Evolutionary conservation across 1,140 invertebrate genomes (phyloP).

Genomic region (Drosophila santomea): DNA sequence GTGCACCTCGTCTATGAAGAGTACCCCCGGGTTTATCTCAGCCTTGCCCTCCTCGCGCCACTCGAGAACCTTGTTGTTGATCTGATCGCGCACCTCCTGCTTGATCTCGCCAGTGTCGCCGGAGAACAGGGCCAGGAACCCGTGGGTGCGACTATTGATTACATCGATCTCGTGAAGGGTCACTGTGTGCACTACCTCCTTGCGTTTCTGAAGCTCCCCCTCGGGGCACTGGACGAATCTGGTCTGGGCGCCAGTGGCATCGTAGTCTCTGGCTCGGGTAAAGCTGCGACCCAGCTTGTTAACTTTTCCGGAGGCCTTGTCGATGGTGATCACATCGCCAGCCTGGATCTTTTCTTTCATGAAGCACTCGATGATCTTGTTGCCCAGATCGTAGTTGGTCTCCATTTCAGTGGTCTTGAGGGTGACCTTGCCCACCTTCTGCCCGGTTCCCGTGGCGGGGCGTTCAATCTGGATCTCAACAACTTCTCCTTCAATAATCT

Average conservation of each 20-base stretch:
- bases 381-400: slow-evolving; percentile 98
- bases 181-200: slow-evolving; percentile 99
- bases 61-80: slow-evolving; percentile 98
- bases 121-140: slow-evolving; percentile 98
- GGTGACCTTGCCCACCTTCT: slow-evolving; percentile 96
- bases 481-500: slow-evolving; percentile 99
- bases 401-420: slow-evolving; percentile 99
- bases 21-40: slow-evolving; percentile 98
- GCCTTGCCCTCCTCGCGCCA: slow-evolving; percentile 99
- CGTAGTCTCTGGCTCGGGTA: slow-evolving; percentile 97
- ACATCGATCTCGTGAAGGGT: slow-evolving; percentile 99
- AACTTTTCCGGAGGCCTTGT: slow-evolving; percentile 99
- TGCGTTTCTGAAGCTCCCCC: slow-evolving; percentile 99
- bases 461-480: slow-evolving; percentile 98
- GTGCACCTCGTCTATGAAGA: slow-evolving; percentile 97
- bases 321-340: slow-evolving; percentile 98
- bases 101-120: slow-evolving; percentile 99
- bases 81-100: slow-evolving; percentile 98
- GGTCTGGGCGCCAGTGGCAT: slow-evolving; percentile 96
- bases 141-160: slow-evolving; percentile 98
- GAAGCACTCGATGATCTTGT: slow-evolving; percentile 99
- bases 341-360: slow-evolving; percentile 98
- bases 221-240: slow-evolving; percentile 99
- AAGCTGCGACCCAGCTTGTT: slow-evolving; percentile 97
- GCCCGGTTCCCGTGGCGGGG: slow-evolving; percentile 95